phyloP scores from a whole-genome alignment of 2,113 vertebrate species.

The Oreochromis niloticus region DNA sequence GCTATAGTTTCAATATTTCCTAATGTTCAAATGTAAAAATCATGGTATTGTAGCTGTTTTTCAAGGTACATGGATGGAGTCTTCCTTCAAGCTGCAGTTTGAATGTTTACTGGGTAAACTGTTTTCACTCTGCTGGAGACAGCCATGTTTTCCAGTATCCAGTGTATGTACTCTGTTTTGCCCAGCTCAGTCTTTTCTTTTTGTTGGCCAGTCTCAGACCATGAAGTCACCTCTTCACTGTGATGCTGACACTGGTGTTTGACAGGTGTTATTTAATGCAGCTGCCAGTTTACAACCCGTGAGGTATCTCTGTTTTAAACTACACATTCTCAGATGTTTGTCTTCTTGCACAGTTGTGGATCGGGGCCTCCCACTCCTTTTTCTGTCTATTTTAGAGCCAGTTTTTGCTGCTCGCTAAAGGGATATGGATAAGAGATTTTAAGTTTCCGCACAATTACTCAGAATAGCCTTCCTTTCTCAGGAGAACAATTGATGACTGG shows the following conservation, averaged over 20 bases:
- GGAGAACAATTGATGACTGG: background rate
- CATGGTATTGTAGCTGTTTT: fast-evolving
- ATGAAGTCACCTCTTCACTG: background rate
- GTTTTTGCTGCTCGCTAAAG: background rate
- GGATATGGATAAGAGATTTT: background rate
- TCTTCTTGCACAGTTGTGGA: background rate
- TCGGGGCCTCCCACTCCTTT: background rate
- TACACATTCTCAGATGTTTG: background rate
- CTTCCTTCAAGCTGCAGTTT: background rate
- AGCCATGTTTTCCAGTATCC: background rate
- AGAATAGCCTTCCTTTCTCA: background rate
- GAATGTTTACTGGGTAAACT: background rate
- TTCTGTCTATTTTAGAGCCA: background rate
- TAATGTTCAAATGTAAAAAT: background rate
- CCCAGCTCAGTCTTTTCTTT: background rate
- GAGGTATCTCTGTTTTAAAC: background rate
- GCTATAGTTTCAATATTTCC: background rate
- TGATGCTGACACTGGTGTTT: background rate
- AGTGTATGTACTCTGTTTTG: background rate
- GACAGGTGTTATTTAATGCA: background rate
- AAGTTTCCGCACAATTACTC: background rate
- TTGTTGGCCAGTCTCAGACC: background rate
- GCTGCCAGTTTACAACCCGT: background rate
- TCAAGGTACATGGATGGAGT: background rate
- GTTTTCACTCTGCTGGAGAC: background rate